Base-by-base conservation (phyloP, 1,140 invertebrate genomes). In the Calephelis virginiensis region DNA sequence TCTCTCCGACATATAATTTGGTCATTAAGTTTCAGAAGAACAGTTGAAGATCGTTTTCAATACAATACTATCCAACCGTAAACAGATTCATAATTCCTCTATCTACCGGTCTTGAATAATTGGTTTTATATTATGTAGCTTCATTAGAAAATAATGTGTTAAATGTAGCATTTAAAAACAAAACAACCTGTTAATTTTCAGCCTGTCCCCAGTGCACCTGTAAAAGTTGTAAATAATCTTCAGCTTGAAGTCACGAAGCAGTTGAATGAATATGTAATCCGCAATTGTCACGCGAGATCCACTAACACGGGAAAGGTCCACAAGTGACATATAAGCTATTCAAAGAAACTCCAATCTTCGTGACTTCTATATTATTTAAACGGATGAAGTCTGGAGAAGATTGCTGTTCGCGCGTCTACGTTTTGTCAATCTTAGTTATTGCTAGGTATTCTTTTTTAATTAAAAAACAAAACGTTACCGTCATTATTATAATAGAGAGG, bases 261-360 rank as follows among this genome's bases (percentile, higher is more conserved):
- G 66, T 85, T 59, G 69, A 86, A 88, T 88, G 85, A 87, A 90
- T 90, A 85, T 78, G 78, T 84, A 87, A 90, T 87, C 76, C 66
- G 64, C 69, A 75, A 72, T 78, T 73, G 83, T 81, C 80, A 78
- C 78, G 69, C 71, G 80, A 82, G 78, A 80, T 80, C 70, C 76
- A 73, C 78, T 79, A 81, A 79, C 79, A 78, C 74, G 75, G 70
- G 76, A 82, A 86, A 86, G 85, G 84, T 88, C 80, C 88, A 86
- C 85, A 72, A 82, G 85, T 82, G 83, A 87, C 82, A 78, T 86
- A 89, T 90, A 89, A 90, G 89, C 85, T 85, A 90, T 88, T 85
- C 86, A 71, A 74, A 81, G 79, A 49, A 77, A 77, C 78, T 81
- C 81, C 86, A 88, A 89, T 89, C 88, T 87, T 78, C 82, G 83